Conservation (phyloP, 1,140 invertebrate species). For the Meloidogyne floridensis region DNA sequence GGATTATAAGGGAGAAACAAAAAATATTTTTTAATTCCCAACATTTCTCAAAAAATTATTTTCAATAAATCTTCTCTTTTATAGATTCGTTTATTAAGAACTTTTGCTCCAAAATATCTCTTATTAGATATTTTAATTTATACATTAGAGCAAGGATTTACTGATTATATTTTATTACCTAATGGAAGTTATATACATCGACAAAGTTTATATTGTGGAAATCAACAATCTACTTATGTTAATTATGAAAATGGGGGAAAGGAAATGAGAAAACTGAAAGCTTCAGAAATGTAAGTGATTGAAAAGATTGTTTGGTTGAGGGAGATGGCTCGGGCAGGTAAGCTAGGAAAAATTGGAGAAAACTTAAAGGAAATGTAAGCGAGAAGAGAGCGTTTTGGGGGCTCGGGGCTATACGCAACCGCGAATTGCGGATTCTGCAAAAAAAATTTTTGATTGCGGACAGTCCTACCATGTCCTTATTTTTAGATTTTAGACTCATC, state of each 20-base stretch:
- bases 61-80: not conserved
- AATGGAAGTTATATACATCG: constrained; percentile 47
- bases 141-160: constrained; percentile 51
- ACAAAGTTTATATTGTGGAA: constrained; percentile 5
- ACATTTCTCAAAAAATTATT: no score
- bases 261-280: not conserved
- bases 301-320: no score
- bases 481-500: no score
- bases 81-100: constrained; percentile 48
- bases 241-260: not conserved
- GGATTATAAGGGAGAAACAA: not conserved
- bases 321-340: no score
- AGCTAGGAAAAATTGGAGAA: no score
- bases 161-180: constrained; percentile 48
- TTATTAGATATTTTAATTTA: constrained; percentile 60
- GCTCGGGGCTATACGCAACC: no score
- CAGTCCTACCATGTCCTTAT: no score
- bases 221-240: not conserved
- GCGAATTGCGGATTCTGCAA: no score
- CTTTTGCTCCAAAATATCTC: constrained; percentile 54
- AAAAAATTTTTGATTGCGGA: no score
- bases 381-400: no score
- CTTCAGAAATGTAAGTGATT: not conserved
- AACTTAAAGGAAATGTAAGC: no score
- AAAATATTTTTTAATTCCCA: not conserved